A percentile compares a stretch with the other conserved stretches of the same genome.
Conservation (phyloP, 2,113 vertebrate genomes). For the Lycaon pictus region DNA sequence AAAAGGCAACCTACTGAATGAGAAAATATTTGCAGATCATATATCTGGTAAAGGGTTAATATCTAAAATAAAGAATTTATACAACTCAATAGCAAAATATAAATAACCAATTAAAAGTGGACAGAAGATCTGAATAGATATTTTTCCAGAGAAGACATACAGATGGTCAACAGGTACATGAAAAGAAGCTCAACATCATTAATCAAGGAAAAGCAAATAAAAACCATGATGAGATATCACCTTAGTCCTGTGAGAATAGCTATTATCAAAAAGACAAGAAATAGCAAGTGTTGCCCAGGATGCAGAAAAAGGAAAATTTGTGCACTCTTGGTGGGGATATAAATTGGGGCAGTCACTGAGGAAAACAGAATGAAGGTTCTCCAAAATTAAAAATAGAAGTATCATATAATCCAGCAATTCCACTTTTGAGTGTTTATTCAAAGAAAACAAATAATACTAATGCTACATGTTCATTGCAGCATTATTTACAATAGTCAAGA, state of each 20-base stretch:
- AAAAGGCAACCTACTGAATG: neutral
- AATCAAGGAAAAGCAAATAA: neutral
- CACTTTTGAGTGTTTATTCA: neutral
- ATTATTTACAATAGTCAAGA: neutral
- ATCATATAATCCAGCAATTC: neutral
- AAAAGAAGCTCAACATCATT: neutral
- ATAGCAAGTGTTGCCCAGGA: neutral
- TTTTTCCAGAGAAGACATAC: neutral
- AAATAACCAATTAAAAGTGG: neutral
- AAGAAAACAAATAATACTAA: neutral
- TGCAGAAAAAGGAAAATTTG: neutral
- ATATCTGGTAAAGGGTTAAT: neutral
- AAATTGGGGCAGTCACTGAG: neutral
- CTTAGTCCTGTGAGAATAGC: neutral
- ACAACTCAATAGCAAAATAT: neutral
- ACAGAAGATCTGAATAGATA: neutral
- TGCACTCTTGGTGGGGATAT: neutral
- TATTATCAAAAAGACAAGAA: neutral
- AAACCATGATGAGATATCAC: neutral
- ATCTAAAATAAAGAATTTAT: neutral
- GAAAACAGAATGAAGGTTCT: neutral
- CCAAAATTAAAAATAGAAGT: neutral
- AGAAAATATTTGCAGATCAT: neutral
- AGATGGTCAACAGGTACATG: neutral
- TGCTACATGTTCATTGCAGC: neutral